phyloP scores from a whole-genome alignment of 2,888 invertebrate genomes.

The Operophtera brumata region DNA sequence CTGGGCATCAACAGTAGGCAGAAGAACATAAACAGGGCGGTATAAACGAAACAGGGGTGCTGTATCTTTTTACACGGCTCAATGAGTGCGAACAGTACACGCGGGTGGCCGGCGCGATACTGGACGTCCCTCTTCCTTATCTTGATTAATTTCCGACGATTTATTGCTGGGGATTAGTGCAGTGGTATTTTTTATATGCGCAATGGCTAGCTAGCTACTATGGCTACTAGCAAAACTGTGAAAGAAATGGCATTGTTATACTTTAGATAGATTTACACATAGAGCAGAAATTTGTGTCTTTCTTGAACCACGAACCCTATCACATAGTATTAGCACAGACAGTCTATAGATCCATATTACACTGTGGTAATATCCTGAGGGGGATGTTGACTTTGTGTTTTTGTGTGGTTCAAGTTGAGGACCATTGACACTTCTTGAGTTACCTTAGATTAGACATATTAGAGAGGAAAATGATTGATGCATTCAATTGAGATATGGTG shows the following conservation, averaged over 20 bases:
- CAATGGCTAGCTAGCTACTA: constrained; percentile 13
- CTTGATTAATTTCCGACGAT: constrained; percentile 59
- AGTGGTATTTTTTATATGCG: constrained; percentile 29
- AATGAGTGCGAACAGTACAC: constrained; percentile 61
- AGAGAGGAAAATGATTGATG: no score
- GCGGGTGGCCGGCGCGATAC: constrained; percentile 33
- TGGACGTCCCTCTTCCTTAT: constrained; percentile 44
- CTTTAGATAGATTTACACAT: neutral
- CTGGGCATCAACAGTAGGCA: constrained; percentile 5
- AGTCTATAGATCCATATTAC: no score
- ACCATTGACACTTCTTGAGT: no score
- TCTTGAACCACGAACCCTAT: no score
- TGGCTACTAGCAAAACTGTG: neutral
- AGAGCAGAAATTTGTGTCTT: no score
- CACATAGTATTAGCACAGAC: no score
- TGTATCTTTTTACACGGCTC: constrained; percentile 68
- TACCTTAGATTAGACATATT: no score
- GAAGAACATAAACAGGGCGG: constrained; percentile 30
- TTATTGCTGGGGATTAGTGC: constrained; percentile 44
- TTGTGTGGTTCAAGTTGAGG: no score
- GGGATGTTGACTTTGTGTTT: no score
- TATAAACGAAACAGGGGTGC: constrained; percentile 58
- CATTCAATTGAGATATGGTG: no score
- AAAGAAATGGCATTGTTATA: neutral
- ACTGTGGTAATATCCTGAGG: no score